Conservation (phyloP, 2,888 invertebrate species). For the Tanypteryx hageni region DNA sequence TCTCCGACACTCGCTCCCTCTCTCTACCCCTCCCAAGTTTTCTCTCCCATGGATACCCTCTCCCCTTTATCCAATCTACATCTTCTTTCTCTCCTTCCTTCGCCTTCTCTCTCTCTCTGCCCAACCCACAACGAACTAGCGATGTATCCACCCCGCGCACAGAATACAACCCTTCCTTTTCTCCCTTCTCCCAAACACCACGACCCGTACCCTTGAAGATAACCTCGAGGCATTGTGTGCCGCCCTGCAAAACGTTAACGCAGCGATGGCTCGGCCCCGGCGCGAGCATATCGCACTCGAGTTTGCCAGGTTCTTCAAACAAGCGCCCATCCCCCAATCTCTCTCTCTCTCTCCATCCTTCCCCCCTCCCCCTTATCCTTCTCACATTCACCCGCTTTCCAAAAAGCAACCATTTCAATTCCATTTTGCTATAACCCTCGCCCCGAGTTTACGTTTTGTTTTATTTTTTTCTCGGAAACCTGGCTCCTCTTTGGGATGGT, state of each 20-base stretch:
- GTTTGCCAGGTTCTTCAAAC: conserved; percentile 5
- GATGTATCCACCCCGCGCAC: conserved; percentile 39
- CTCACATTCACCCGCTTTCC: not conserved
- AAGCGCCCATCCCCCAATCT: not conserved
- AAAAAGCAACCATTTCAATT: not conserved
- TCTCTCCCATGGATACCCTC: not conserved
- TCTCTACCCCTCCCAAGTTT: not conserved
- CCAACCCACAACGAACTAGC: not conserved
- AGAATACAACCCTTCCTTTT: conserved; percentile 34
- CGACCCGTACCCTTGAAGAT: conserved; percentile 25
- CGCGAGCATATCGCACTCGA: not conserved
- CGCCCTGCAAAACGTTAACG: not conserved
- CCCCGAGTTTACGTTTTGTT: not conserved
- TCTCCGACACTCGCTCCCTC: not conserved
- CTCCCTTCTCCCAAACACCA: not conserved
- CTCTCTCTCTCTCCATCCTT: not conserved
- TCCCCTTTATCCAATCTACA: not conserved
- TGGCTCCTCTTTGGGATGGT: not conserved
- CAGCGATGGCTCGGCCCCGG: conserved; percentile 12
- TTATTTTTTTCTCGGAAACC: not conserved
- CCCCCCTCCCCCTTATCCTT: not conserved
- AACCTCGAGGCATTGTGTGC: not conserved
- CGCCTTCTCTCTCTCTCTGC: not conserved
- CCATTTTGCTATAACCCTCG: not conserved
- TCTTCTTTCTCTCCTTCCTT: not conserved